phyloP scores from a whole-genome alignment of 1,140 invertebrate genomes.

The Macrocentrus cingulum region DNA sequence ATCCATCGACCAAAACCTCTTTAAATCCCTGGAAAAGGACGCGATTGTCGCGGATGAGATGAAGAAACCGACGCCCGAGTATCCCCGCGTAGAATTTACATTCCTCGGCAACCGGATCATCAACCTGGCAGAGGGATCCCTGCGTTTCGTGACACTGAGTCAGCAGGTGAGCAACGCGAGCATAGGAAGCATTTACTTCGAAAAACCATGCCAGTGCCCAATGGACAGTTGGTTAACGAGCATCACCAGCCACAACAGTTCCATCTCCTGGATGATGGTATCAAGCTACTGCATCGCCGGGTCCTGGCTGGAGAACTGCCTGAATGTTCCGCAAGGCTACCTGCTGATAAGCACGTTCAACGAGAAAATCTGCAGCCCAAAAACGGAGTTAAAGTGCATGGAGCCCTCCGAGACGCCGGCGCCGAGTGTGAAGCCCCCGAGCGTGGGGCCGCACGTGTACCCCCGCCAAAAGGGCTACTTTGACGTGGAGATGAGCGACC shows the following conservation, averaged over 20 bases:
- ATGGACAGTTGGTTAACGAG: conserved; percentile 61
- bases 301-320: conserved; percentile 63
- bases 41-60: conserved; percentile 57
- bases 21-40: conserved; percentile 60
- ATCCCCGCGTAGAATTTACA: conserved; percentile 57
- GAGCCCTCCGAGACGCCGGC: conserved; percentile 39
- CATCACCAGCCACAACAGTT: conserved; percentile 53
- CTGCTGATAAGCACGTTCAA: conserved; percentile 67
- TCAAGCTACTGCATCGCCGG: conserved; percentile 68
- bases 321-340: conserved; percentile 65
- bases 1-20: conserved; percentile 66
- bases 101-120: conserved; percentile 67
- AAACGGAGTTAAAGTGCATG: conserved; percentile 48
- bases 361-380: conserved; percentile 60
- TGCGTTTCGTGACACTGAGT: conserved; percentile 62
- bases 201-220: conserved; percentile 65
- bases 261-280: conserved; percentile 52
- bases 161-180: conserved; percentile 54
- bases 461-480: conserved; percentile 50
- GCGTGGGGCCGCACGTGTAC: conserved; percentile 52
- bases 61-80: conserved; percentile 41
- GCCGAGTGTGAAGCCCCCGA: conserved; percentile 49
- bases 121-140: conserved; percentile 55
- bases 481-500: conserved; percentile 53
- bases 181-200: conserved; percentile 67